These are phyloP conservation scores for Heteronetta atricapilla DNA, from an alignment of 2,113 vertebrate species.

Conservation along the genomic window DNA sequence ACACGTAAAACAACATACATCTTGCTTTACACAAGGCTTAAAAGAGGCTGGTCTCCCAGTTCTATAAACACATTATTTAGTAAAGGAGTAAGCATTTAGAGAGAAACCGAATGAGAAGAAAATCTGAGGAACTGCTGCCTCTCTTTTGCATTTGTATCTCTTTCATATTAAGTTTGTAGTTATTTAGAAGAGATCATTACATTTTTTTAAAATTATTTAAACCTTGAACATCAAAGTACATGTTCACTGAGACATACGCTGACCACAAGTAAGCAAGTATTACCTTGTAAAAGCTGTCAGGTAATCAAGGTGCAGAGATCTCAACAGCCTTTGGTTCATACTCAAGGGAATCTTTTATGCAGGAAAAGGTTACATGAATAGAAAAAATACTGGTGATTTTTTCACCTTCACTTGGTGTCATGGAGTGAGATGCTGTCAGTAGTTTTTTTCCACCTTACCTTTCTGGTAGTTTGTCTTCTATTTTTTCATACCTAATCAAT, in stretches of 20 bases:
- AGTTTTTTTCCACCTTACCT: background rate
- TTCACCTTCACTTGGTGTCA: background rate
- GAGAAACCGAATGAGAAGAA: background rate
- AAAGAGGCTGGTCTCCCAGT: background rate
- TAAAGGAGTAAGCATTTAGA: background rate
- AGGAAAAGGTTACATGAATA: background rate
- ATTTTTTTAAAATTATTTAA: background rate
- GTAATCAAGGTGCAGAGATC: background rate
- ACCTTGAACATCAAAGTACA: background rate
- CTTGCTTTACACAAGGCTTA: background rate
- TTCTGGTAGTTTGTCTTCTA: background rate
- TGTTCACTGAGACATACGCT: background rate
- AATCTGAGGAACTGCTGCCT: background rate
- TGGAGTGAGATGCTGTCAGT: background rate
- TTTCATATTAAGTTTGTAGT: background rate
- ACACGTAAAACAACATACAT: background rate
- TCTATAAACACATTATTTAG: background rate
- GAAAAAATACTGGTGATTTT: background rate
- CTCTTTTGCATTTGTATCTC: background rate
- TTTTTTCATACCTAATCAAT: background rate
- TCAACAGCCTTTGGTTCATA: background rate
- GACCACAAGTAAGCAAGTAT: background rate
- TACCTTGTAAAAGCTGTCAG: background rate
- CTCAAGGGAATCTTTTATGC: background rate
- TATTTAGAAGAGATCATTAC: background rate